Conservation (phyloP, 1,140 invertebrate genomes). For the Bombus ignitus region DNA sequence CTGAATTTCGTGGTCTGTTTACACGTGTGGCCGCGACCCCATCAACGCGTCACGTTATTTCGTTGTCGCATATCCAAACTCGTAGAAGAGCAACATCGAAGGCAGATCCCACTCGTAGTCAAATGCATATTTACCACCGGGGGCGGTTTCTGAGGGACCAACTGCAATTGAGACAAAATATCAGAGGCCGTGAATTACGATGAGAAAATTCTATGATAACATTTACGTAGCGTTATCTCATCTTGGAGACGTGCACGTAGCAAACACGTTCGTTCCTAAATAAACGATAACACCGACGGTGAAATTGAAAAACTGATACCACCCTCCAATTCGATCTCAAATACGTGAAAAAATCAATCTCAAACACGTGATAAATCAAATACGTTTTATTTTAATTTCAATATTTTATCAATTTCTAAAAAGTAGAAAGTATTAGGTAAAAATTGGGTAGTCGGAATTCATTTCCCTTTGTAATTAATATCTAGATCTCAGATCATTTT, state of each 20-base stretch:
- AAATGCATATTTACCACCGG: slow-evolving; percentile 39
- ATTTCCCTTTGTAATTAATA: not conserved
- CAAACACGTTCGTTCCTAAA: not conserved
- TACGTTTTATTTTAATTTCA: not conserved
- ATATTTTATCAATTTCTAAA: not conserved
- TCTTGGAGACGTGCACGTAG: not conserved
- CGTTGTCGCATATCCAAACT: not conserved
- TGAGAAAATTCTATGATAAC: slow-evolving; percentile 65
- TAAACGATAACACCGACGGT: not conserved
- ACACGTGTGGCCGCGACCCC: not conserved
- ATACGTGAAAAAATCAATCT: not conserved
- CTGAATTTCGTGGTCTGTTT: slow-evolving; percentile 3
- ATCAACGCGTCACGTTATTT: not conserved
- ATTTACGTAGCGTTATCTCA: slow-evolving; percentile 59
- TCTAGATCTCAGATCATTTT: not conserved
- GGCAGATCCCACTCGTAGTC: not conserved
- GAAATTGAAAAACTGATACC: slow-evolving; percentile 17
- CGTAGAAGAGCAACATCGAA: not conserved
- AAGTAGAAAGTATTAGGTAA: not conserved
- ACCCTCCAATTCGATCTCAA: not conserved
- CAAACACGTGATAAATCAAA: not conserved
- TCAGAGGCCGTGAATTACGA: slow-evolving; percentile 59
- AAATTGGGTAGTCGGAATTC: not conserved
- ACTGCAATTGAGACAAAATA: slow-evolving; percentile 63
- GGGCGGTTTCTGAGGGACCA: not conserved